Conservation (phyloP, 2,113 vertebrate genomes). For the Phalacrocorax carbo region DNA sequence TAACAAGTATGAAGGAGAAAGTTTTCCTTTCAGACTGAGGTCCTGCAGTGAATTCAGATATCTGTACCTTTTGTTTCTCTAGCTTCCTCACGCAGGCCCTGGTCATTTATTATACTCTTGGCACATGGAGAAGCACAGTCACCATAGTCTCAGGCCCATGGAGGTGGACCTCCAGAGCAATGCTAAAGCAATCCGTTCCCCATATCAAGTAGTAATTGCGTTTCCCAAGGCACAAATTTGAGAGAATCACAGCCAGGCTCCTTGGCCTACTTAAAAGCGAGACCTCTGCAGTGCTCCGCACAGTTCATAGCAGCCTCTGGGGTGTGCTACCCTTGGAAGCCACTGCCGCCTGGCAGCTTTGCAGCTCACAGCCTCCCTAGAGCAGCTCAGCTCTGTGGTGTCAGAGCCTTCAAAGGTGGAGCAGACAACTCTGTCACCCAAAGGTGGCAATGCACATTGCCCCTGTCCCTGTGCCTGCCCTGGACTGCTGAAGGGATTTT, state of each 20-base stretch:
- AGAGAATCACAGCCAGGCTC: background rate
- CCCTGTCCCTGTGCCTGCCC: background rate
- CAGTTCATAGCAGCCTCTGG: background rate
- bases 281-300: background rate
- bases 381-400: fast-evolving
- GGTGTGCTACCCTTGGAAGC: background rate
- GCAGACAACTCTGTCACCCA: background rate
- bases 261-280: background rate
- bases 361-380: background rate
- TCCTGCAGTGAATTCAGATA: background rate
- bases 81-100: background rate
- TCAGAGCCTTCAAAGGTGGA: background rate
- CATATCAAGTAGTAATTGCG: background rate
- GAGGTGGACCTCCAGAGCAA: background rate
- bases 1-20: background rate
- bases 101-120: background rate
- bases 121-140: background rate
- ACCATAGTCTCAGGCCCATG: background rate
- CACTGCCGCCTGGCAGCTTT: fast-evolving
- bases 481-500: background rate
- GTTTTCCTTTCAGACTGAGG: background rate
- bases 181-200: background rate
- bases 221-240: background rate
- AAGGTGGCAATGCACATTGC: background rate
- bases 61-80: background rate